Base-by-base conservation (phyloP, 2,888 invertebrate genomes). In the Lithophane leautieri region DNA sequence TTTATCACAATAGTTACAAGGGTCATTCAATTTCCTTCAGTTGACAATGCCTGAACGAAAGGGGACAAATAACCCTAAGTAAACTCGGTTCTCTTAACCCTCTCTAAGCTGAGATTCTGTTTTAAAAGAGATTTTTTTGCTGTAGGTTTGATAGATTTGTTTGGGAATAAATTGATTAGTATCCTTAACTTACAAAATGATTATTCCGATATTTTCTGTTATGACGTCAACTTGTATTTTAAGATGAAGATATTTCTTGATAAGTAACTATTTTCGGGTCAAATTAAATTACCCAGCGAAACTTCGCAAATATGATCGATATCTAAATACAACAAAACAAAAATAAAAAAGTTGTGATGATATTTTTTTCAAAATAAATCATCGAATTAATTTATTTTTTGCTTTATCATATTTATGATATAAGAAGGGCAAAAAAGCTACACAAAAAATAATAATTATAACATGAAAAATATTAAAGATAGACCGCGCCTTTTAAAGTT, bases 1-100 rank as follows among this genome's bases (percentile, higher is more conserved):
- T 88, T 88, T 87, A 86, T 89, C 89, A 83, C 86, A 89, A 88
- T 86, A 84, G 86, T 89, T 86, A 88, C 84, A 83, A 86, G 88
- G 86, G 86, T 85, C 88, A 88, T 88, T 87, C 89, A 89, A 89
- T 89, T 89, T 89, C 83, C 89, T 87, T 73, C 67, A 80, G 82
- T 86, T 88, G 89, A 85, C 88, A 86, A 88, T 88, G 82, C 81
- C 78, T 74, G 75, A 74, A 74, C 78, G 81, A 82, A 87, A 85
- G 86, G 87, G 79, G 78, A 82, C 86, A 79, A 88, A 86, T 84
- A 87, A 84, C 81, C 88, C 89, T 88, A 87, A 87, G 87, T 82
- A 87, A 88, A 87, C 89, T 76, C 47, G 25, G 68, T 78, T 80
- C 72, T 76, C 77, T 58, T 60, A 75, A 78, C 54, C 76, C 83